Evolutionary conservation across 2,113 vertebrate species (phyloP).

Genomic region (Oceanites oceanicus): DNA sequence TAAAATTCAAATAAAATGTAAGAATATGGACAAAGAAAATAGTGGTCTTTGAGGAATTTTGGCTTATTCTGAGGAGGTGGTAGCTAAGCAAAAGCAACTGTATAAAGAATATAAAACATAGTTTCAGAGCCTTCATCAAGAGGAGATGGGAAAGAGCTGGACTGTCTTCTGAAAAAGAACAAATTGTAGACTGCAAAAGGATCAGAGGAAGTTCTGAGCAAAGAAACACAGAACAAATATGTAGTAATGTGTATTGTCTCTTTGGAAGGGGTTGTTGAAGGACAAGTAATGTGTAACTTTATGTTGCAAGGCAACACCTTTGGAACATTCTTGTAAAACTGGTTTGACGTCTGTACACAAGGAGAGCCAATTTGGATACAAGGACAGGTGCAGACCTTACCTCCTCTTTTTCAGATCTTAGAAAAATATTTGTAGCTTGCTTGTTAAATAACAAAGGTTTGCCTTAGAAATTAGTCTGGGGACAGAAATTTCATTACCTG

Average conservation of each 20-base stretch:
- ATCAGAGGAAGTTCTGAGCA: background rate
- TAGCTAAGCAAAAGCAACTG: background rate
- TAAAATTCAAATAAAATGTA: background rate
- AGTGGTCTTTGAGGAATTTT: background rate
- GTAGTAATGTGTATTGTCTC: background rate
- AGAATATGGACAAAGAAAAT: background rate
- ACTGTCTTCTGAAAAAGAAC: background rate
- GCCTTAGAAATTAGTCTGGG: background rate
- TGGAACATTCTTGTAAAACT: constrained; percentile 45
- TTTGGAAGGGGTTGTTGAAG: constrained; percentile 10
- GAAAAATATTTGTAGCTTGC: background rate
- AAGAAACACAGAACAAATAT: background rate
- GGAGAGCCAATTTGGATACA: background rate
- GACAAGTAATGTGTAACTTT: constrained; percentile 49
- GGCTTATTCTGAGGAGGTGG: background rate
- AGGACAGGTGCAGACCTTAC: background rate
- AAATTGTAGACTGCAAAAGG: background rate
- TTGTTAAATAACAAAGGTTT: background rate
- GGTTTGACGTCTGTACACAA: background rate
- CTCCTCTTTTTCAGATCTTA: background rate
- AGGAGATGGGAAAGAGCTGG: background rate
- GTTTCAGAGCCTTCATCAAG: background rate
- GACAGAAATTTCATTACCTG: background rate
- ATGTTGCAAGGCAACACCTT: constrained; percentile 20
- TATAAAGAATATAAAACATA: background rate